Conservation (phyloP, 1,140 invertebrate species). For the Nixonia krombeini region DNA sequence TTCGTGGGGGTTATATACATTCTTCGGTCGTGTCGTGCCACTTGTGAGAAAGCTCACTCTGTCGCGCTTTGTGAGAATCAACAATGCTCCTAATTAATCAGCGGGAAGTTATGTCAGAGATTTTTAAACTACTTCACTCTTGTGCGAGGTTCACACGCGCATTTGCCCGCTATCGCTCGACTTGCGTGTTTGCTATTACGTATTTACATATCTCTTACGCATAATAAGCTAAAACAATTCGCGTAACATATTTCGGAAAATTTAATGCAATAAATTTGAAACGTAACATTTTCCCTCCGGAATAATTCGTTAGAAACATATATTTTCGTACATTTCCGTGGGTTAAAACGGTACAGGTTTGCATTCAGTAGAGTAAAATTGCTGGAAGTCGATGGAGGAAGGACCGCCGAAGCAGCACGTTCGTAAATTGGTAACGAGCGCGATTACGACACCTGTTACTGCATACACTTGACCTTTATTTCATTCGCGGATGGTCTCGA, state of each 20-base stretch:
- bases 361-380: too few species aligned
- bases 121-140: conserved; percentile 61
- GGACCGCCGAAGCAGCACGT: conserved; percentile 20
- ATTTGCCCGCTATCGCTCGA: conserved; percentile 29
- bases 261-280: too few species aligned
- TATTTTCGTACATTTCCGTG: too few species aligned
- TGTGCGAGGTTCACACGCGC: conserved; percentile 54
- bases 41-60: conserved; percentile 36
- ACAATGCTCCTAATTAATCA: conserved; percentile 69
- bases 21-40: conserved; percentile 15
- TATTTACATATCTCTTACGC: conserved; percentile 27
- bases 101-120: conserved; percentile 68
- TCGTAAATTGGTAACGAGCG: conserved; percentile 44
- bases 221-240: conserved; percentile 12
- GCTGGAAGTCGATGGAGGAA: background rate
- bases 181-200: conserved; percentile 34
- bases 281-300: background rate
- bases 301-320: too few species aligned
- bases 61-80: conserved; percentile 47
- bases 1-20: conserved; percentile 15
- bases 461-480: conserved; percentile 70
- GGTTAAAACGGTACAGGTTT: too few species aligned
- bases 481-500: conserved; percentile 54
- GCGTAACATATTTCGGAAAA: too few species aligned
- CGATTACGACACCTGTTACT: conserved; percentile 39